Percentiles rank a stretch among this genome's conserved stretches.
phyloP scores from a whole-genome alignment of 2,888 invertebrate genomes.

The Tetrapedia diversipes region DNA sequence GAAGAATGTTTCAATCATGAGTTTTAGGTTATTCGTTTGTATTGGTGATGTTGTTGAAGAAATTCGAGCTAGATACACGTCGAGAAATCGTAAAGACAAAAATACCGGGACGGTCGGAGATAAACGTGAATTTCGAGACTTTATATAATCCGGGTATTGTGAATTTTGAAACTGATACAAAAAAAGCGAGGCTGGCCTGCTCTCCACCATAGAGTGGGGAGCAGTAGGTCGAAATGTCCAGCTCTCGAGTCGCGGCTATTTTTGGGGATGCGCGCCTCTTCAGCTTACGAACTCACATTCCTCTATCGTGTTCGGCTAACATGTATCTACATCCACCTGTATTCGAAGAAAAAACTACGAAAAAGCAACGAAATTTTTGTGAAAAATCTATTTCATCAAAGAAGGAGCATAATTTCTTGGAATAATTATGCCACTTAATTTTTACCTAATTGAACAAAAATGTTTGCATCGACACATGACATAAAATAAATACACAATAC shows the following conservation, averaged over 20 bases:
- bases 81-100: constrained; percentile 17
- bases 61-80: neutral
- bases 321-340: constrained; percentile 44
- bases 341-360: constrained; percentile 20
- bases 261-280: constrained; percentile 72
- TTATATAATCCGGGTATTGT: constrained; percentile 56
- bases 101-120: constrained; percentile 13
- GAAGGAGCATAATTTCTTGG: too few species aligned
- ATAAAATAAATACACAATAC: neutral
- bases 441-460: too few species aligned
- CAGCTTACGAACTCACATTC: constrained; percentile 71
- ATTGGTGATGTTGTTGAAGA: neutral
- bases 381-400: neutral
- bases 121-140: constrained; percentile 40
- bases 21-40: neutral
- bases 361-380: neutral
- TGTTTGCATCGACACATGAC: neutral
- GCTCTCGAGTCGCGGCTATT: constrained; percentile 80
- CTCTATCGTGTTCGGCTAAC: constrained; percentile 66
- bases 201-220: constrained; percentile 56
- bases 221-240: constrained; percentile 79
- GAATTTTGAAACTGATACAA: constrained; percentile 58
- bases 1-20: neutral
- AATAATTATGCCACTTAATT: too few species aligned
- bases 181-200: constrained; percentile 47